Conservation (phyloP, 2,888 invertebrate genomes). For the Limnephilus auricula region DNA sequence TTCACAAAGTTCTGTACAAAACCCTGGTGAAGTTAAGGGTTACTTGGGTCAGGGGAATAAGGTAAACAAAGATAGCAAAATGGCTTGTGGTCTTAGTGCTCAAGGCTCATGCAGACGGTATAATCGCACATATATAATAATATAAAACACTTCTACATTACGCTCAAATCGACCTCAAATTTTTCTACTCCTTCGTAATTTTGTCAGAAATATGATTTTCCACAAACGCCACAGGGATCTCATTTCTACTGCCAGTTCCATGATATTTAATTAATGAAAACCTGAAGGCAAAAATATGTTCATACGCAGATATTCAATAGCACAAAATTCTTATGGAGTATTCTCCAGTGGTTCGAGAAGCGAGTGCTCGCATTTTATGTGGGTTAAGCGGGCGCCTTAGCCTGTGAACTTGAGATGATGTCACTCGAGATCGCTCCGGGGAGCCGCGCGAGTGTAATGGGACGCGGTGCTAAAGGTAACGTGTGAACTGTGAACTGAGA, state of each 20-base stretch:
- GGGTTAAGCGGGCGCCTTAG: conserved; percentile 22
- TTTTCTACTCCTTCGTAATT: not conserved
- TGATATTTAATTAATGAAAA: not conserved
- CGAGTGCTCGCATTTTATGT: conserved; percentile 30
- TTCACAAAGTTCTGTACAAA: not conserved
- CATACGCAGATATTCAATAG: not conserved
- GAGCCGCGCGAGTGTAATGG: conserved; percentile 2
- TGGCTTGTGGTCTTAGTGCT: too few species aligned
- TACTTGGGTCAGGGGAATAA: too few species aligned
- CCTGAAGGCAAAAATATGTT: not conserved
- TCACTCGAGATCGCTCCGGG: conserved; percentile 26
- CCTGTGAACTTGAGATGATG: conserved; percentile 37
- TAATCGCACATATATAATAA: too few species aligned
- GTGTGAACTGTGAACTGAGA: conserved; percentile 8
- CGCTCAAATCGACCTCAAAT: not conserved
- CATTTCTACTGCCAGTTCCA: not conserved
- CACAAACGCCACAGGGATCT: not conserved
- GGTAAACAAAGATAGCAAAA: too few species aligned
- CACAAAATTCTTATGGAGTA: not conserved
- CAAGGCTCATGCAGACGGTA: too few species aligned
- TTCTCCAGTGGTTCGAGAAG: not conserved
- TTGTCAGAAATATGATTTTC: not conserved
- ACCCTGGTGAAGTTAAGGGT: too few species aligned
- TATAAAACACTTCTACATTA: not conserved
- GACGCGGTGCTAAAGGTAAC: conserved; percentile 3